Evolutionary conservation across 2,113 vertebrate genomes (phyloP), one percentile per base, ranked within the genome.

Genomic region (Ophthalmolycus amberensis): DNA sequence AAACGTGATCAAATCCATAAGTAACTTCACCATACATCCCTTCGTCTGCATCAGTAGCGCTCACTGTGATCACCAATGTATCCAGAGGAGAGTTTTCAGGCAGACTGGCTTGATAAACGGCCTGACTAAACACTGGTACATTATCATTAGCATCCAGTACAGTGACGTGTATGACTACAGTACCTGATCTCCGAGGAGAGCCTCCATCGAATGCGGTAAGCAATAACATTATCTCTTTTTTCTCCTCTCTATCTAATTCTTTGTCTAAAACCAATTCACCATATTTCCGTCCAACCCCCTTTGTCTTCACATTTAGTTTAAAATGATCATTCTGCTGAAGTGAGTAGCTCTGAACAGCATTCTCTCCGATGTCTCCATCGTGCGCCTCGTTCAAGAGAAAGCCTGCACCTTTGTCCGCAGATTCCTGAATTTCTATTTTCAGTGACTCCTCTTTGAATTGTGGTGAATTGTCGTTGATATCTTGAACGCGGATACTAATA

Each of bases 391-490:
- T 91, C 6, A 97, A 22, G 0, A 78, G 60, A 79, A 95, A 95
- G n/a, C 78, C 89, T 1, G 84, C 80, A 1, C 95, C 95, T 6
- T 92, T 93, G 5, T 0, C n/a, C 0, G 90, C 92, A 0, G 81
- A 93, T 58, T 96, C 96, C 0, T 0, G 48, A 0, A 96, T 94
- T 85, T 95, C 91, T 6, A 34, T 6, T 5, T 34, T 34, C 6
- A 34, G 34, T 34, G 34, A 34, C 34, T 91, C 76, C 7, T 88
- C 86, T 2, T 89, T 0, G 34, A 34, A 94, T 6, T 79, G 78
- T 0, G 34, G 93, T 6, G 82, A 59, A 22, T 97, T 96, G 5
- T 96, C 95, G 77, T 96, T 96, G 5, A 97, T 85, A 74, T 96
- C 96, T 5, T 83, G 82, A 71, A 96, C 82, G 70, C 92, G 92